Evolutionary conservation across 2,888 invertebrate species (phyloP).

Genomic region (Ferdinandea cuprea): DNA sequence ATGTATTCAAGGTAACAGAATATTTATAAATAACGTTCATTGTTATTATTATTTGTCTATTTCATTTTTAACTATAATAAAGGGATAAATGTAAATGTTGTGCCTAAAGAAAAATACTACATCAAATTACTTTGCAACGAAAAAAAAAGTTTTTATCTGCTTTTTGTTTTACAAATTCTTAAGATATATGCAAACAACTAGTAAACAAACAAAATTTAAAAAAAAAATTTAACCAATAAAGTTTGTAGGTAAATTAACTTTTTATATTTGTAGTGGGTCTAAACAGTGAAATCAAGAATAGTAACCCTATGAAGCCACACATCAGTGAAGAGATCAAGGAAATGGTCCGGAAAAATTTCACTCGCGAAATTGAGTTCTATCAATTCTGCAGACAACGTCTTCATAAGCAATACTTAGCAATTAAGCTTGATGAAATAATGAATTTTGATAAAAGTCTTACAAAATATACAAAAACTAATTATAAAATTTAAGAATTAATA

Average conservation of each 20-base stretch:
- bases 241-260: background rate
- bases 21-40: no score
- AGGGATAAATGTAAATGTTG: no score
- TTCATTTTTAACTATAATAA: no score
- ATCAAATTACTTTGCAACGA: no score
- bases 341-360: slow-evolving; percentile 92
- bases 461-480: slow-evolving; percentile 25
- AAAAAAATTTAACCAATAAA: background rate
- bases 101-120: no score
- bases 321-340: slow-evolving; percentile 92
- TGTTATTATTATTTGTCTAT: no score
- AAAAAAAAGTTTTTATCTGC: no score
- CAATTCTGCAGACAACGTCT: slow-evolving; percentile 94
- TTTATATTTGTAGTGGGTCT: slow-evolving; percentile 78
- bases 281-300: slow-evolving; percentile 86
- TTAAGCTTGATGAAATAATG: slow-evolving; percentile 81
- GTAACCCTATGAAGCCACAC: slow-evolving; percentile 93
- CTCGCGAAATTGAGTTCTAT: slow-evolving; percentile 95
- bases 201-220: background rate
- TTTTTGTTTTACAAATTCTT: no score
- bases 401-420: slow-evolving; percentile 90
- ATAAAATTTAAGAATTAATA: slow-evolving; percentile 11
- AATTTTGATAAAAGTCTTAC: slow-evolving; percentile 48
- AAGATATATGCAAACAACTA: slow-evolving; percentile 31
- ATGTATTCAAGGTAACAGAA: no score